A percentile compares a stretch with the other conserved stretches of the same genome.
Conservation (phyloP, 2,113 vertebrate genomes). For the Amia ocellicauda region DNA sequence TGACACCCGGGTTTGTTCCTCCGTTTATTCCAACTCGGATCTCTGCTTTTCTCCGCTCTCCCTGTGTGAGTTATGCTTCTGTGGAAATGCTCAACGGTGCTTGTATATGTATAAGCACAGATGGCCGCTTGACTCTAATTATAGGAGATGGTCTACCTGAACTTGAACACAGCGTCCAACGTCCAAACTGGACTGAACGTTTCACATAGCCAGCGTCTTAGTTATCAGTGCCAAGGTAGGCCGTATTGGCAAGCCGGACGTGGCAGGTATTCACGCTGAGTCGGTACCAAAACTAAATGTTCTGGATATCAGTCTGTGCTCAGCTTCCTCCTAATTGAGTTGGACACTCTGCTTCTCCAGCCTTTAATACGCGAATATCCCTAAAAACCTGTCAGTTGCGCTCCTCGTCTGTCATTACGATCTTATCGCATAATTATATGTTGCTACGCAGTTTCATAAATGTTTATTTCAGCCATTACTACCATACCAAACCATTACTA, state of each 20-base stretch:
- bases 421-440: too few relatives aligned
- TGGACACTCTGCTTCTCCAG: background rate
- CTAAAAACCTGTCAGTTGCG: too few relatives aligned
- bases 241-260: background rate
- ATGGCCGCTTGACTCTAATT: conserved; percentile 6
- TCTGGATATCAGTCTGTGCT: background rate
- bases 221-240: background rate
- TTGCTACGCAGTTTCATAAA: too few relatives aligned
- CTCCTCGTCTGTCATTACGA: too few relatives aligned
- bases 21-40: background rate
- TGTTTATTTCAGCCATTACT: too few relatives aligned
- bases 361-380: background rate
- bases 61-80: background rate
- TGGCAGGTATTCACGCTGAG: background rate
- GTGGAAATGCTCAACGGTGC: background rate
- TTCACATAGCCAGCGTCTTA: background rate
- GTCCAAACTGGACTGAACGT: background rate
- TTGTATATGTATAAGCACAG: background rate
- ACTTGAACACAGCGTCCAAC: background rate
- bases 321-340: background rate
- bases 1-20: conserved; percentile 11
- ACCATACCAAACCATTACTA: too few relatives aligned
- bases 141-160: conserved; percentile 5
- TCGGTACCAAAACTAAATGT: background rate
- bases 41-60: background rate